Conservation (phyloP, 2,797 vertebrate genomes). For the Tangara arthus region DNA sequence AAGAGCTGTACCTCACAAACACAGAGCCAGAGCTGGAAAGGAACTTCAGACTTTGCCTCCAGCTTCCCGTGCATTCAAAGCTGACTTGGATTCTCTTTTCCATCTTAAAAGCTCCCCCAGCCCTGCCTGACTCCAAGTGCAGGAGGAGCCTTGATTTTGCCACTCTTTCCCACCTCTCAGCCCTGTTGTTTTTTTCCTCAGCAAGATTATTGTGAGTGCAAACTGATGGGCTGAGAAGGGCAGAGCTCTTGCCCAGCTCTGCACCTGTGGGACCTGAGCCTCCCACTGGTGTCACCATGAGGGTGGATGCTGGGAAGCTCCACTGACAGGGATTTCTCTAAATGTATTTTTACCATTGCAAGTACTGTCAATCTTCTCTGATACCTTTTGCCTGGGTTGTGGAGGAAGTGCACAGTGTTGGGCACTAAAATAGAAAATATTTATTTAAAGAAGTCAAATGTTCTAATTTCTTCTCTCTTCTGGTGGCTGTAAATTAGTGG, state of each 20-base stretch:
- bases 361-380: fast-evolving
- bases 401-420: not conserved
- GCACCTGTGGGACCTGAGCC: not conserved
- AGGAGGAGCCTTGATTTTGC: not conserved
- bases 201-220: not conserved
- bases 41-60: not conserved
- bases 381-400: not conserved
- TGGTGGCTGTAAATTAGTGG: not conserved
- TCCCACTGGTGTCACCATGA: not conserved
- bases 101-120: not conserved
- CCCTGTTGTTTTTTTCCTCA: not conserved
- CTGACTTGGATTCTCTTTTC: not conserved
- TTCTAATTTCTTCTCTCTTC: not conserved
- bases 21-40: not conserved
- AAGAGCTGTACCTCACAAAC: not conserved
- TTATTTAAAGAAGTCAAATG: not conserved
- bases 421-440: not conserved
- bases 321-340: not conserved
- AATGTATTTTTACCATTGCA: not conserved
- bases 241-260: not conserved
- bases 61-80: not conserved
- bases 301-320: not conserved
- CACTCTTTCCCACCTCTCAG: not conserved
- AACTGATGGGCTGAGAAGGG: not conserved
- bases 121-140: not conserved